Evolutionary conservation across 2,888 invertebrate genomes (phyloP), one percentile per base, ranked within the genome.

Genomic region (Phaonia tiefii): DNA sequence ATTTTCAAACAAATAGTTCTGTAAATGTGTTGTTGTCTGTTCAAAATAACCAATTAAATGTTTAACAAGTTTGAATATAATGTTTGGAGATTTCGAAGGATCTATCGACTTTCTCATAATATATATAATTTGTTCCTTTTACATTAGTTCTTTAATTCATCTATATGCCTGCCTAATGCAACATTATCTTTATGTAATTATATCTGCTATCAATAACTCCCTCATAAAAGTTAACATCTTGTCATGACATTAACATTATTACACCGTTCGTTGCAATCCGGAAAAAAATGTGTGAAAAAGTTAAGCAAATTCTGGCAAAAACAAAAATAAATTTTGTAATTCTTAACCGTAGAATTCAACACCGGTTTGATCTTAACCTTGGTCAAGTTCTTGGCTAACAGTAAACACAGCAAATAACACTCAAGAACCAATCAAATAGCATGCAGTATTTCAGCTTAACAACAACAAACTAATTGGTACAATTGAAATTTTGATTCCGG

Each of bases 331-430:
- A 22, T 42, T 42, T 39, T 11, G 20, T 20, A 44, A 26, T 75
- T 80, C 73, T 70, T 65, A 58, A 72, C 25, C 10, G 44, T 66
- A n/a, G n/a, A 20, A 66, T 44, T 39, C 42, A 67, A 39, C 60
- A 51, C 26, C 20, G 56, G 8, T 25, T 20, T 72, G 67, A 39
- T 74, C 76, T 73, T 72, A 67, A 79, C 80, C 79, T 83, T 82
- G 82, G 58, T 44, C 83, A 80, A 83, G 82, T 79, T 80, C 79
- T 80, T 15, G 73, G 46, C 39, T 56, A 54, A 69, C 76, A 75
- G 58, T 70, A 75, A 75, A 56, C 17, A 31, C 46, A 8, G 31
- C 20, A 66, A 31, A 60, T 66, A 13, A 37, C 17, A 65, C 39
- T 31, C 13, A 42, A 73, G 42, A 72, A 79, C 65, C 13, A 31